phyloP scores from a whole-genome alignment of 37 sponge, comb jelly and placozoan species.

The Petrosia ficiformis region DNA sequence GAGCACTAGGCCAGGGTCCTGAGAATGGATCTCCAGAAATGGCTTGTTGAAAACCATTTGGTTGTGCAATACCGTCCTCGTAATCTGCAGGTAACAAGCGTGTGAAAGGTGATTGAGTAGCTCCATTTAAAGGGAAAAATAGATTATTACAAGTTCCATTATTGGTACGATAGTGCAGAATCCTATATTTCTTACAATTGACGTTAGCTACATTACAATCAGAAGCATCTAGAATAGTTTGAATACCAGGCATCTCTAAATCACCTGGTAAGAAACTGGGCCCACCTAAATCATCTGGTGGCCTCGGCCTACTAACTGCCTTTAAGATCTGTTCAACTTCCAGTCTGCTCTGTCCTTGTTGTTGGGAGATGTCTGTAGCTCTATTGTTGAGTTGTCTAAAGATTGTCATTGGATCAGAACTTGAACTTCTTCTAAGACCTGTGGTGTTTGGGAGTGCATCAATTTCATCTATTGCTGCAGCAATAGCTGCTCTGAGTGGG shows the following conservation, averaged over 20 bases:
- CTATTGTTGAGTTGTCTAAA: conserved; percentile 6
- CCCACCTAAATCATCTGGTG: no score
- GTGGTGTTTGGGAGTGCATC: no score
- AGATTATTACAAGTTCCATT: conserved; percentile 75
- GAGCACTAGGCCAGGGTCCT: conserved; percentile 67
- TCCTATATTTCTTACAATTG: neutral
- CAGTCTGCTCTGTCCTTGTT: conserved; percentile 17
- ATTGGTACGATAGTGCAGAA: conserved; percentile 21
- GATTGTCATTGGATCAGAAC: neutral
- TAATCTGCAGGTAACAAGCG: conserved; percentile 64
- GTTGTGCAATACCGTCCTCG: conserved; percentile 63
- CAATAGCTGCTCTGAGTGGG: no score
- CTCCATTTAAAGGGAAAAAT: conserved; percentile 53
- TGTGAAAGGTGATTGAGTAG: conserved; percentile 47
- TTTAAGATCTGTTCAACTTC: conserved; percentile 10
- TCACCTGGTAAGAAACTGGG: neutral
- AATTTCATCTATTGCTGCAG: no score
- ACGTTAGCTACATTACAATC: neutral
- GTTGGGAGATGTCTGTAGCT: neutral
- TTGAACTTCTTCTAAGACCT: no score
- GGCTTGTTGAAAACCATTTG: conserved; percentile 31
- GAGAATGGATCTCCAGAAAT: conserved; percentile 16
- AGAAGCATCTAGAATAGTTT: neutral
- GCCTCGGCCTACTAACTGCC: neutral
- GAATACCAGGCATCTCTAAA: conserved; percentile 11